Evolutionary conservation across 2,888 invertebrate genomes (phyloP).

Genomic region (Cheiracanthium punctorium): DNA sequence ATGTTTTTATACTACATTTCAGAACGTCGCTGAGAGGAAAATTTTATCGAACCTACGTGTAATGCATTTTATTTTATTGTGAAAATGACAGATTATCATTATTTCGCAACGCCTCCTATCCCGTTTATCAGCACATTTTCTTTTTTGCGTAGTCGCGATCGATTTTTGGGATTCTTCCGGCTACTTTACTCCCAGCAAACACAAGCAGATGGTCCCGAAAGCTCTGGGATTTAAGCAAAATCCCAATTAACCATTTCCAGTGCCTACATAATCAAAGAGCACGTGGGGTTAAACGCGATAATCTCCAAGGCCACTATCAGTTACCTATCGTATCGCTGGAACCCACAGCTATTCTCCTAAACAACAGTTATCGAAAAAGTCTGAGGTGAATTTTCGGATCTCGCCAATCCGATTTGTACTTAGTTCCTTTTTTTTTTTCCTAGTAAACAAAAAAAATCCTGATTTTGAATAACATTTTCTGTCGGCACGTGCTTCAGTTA

Average conservation of each 20-base stretch:
- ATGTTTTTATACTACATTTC: no score
- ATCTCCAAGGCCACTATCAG: conserved; percentile 63
- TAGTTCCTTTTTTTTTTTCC: no score
- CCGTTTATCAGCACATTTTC: no score
- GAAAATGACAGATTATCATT: no score
- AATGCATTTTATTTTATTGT: no score
- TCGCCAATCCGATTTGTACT: not conserved
- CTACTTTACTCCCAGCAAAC: not conserved
- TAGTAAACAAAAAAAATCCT: not conserved
- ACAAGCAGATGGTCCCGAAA: conserved; percentile 36
- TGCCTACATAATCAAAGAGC: conserved; percentile 41
- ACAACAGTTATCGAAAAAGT: conserved; percentile 36
- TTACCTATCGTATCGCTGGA: conserved; percentile 32
- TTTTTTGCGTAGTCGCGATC: no score
- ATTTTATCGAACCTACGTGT: no score
- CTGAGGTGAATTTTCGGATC: not conserved
- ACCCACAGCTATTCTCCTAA: conserved; percentile 17
- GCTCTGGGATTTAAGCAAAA: conserved; percentile 14
- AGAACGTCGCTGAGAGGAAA: no score
- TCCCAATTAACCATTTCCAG: conserved; percentile 31
- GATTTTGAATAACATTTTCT: not conserved
- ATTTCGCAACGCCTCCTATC: no score
- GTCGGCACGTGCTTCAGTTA: conserved; percentile 9
- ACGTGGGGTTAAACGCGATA: conserved; percentile 60
- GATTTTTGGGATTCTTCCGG: not conserved